phyloP scores from a whole-genome alignment of 2,113 vertebrate species.

The Ptyas mucosa region DNA sequence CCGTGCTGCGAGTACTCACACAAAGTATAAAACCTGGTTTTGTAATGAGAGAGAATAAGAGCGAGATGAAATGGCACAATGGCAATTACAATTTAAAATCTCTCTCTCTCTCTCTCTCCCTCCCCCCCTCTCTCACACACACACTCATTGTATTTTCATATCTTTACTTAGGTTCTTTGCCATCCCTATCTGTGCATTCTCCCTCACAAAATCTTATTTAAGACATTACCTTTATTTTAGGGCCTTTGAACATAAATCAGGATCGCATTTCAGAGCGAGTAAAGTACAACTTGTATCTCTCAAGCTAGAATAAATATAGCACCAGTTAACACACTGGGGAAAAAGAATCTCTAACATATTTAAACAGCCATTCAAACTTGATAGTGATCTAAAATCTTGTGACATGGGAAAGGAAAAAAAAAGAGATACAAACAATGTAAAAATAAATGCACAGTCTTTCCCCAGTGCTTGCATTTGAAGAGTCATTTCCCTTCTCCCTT shows the following conservation, averaged over 20 bases:
- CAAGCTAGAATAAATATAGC: constrained; percentile 18
- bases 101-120: not conserved
- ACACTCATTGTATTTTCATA: not conserved
- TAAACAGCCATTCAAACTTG: not conserved
- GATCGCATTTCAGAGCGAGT: constrained; percentile 12
- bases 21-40: constrained; percentile 51
- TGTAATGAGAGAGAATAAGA: constrained; percentile 56
- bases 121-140: too few species aligned
- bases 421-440: not conserved
- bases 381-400: constrained; percentile 24
- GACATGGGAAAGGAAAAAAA: not conserved
- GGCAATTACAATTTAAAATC: constrained; percentile 46
- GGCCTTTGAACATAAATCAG: constrained; percentile 40
- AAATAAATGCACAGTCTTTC: not conserved
- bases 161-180: constrained; percentile 32
- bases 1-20: too few species aligned
- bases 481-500: not conserved
- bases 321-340: constrained; percentile 45
- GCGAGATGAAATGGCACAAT: not conserved
- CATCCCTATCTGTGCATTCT: constrained; percentile 1
- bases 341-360: not conserved
- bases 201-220: constrained; percentile 8
- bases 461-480: not conserved
- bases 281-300: constrained; percentile 30
- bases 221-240: constrained; percentile 47